A percentile compares a stretch with the other conserved stretches of the same genome.
Conservation (phyloP, 2,888 invertebrate genomes). For the Mystacides longicornis region DNA sequence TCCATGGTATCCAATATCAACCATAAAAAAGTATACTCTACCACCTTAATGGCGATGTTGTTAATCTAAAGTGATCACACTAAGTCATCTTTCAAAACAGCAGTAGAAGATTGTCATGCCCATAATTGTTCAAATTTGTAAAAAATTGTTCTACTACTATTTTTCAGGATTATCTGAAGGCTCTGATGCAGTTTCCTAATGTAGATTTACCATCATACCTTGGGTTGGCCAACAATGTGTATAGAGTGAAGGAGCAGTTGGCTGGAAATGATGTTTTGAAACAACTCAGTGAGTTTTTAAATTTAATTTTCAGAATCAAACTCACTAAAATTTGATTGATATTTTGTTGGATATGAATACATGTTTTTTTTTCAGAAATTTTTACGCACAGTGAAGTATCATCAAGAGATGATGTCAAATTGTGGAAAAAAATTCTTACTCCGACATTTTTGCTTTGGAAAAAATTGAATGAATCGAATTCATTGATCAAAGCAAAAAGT, state of each 20-base stretch:
- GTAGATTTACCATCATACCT: slow-evolving; percentile 69
- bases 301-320: not conserved
- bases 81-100: no score
- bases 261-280: slow-evolving; percentile 53
- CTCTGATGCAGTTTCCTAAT: slow-evolving; percentile 61
- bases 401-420: slow-evolving; percentile 14
- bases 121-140: no score
- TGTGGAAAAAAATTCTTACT: slow-evolving; percentile 20
- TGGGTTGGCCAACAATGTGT: slow-evolving; percentile 81
- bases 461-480: slow-evolving; percentile 51
- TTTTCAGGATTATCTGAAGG: slow-evolving; percentile 56
- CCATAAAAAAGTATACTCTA: no score
- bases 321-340: not conserved
- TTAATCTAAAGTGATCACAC: no score
- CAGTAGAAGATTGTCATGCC: no score
- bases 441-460: slow-evolving; percentile 79
- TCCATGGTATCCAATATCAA: no score
- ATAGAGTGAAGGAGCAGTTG: slow-evolving; percentile 73
- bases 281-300: slow-evolving; percentile 45
- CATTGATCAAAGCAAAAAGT: slow-evolving; percentile 20
- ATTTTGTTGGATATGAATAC: slow-evolving; percentile 13
- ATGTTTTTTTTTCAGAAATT: slow-evolving; percentile 22
- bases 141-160: no score
- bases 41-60: no score
- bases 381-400: slow-evolving; percentile 15